phyloP scores from a whole-genome alignment of 2,888 invertebrate genomes.

The Steinernema scapterisci region DNA sequence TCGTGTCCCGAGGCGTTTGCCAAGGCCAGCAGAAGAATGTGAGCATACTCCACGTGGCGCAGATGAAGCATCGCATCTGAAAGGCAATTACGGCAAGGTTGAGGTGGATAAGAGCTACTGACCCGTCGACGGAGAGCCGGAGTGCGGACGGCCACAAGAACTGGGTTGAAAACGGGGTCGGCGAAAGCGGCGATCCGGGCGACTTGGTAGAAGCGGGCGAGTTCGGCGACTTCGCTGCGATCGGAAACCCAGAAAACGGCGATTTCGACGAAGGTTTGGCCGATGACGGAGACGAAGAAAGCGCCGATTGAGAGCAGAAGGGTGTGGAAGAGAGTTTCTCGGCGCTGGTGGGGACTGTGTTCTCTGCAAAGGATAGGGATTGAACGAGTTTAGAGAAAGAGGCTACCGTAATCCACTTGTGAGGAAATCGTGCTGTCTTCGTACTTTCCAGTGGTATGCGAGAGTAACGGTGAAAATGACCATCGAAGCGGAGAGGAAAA shows the following conservation, averaged over 20 bases:
- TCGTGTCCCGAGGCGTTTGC: neutral
- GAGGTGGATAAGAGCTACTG: neutral
- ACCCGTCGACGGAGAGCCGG: slow-evolving; percentile 60
- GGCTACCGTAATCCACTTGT: slow-evolving; percentile 29
- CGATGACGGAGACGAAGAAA: slow-evolving; percentile 60
- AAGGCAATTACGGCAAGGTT: neutral
- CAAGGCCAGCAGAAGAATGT: slow-evolving; percentile 40
- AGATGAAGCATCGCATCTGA: slow-evolving; percentile 42
- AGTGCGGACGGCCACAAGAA: slow-evolving; percentile 63
- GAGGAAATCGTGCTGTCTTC: slow-evolving; percentile 59
- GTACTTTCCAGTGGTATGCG: slow-evolving; percentile 59
- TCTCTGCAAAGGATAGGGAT: slow-evolving; percentile 43
- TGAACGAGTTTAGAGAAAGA: neutral
- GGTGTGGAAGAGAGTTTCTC: slow-evolving; percentile 65
- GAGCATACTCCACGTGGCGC: slow-evolving; percentile 33
- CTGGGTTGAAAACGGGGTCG: slow-evolving; percentile 64
- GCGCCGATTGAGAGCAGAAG: slow-evolving; percentile 61
- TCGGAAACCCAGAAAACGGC: slow-evolving; percentile 66
- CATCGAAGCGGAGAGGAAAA: slow-evolving; percentile 60
- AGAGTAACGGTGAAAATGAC: slow-evolving; percentile 62
- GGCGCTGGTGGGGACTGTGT: slow-evolving; percentile 59
- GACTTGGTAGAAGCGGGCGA: slow-evolving; percentile 47
- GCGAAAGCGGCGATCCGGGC: slow-evolving; percentile 62
- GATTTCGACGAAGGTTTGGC: slow-evolving; percentile 65
- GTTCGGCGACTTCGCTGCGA: slow-evolving; percentile 47